Percentiles rank a stretch among this genome's conserved stretches.
phyloP scores from a whole-genome alignment of 2,113 vertebrate genomes.

The Urocolius indicus region DNA sequence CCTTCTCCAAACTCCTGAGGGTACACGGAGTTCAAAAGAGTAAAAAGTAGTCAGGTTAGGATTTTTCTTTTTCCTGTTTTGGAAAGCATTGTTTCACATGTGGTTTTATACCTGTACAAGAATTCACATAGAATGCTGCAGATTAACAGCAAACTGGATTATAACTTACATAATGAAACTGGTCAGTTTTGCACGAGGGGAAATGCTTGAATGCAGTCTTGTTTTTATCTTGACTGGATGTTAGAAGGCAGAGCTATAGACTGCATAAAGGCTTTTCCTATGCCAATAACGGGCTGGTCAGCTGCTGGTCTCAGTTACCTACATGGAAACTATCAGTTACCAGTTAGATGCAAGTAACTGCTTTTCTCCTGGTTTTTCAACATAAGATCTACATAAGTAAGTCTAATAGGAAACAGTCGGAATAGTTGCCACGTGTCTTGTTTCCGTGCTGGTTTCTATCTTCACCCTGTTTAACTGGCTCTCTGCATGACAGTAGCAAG shows the following conservation, averaged over 20 bases:
- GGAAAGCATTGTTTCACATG: not conserved
- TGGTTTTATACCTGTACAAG: not conserved
- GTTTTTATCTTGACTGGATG: not conserved
- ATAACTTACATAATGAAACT: not conserved
- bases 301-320: not conserved
- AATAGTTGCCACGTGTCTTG: not conserved
- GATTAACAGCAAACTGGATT: not conserved
- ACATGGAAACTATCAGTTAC: not conserved
- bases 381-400: not conserved
- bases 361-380: not conserved
- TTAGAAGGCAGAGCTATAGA: not conserved
- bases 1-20: not conserved
- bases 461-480: not conserved
- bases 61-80: not conserved
- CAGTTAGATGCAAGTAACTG: not conserved
- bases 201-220: not conserved
- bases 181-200: rapidly evolving
- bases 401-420: not conserved
- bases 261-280: not conserved
- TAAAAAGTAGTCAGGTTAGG: not conserved
- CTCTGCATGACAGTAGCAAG: not conserved
- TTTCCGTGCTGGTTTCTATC: constrained; percentile 1
- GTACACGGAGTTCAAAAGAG: not conserved
- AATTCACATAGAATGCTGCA: not conserved
- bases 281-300: not conserved